These are phyloP conservation scores for Gymnocheta viridis DNA, from an alignment of 2,888 invertebrate genomes.

Conservation along the genomic window DNA sequence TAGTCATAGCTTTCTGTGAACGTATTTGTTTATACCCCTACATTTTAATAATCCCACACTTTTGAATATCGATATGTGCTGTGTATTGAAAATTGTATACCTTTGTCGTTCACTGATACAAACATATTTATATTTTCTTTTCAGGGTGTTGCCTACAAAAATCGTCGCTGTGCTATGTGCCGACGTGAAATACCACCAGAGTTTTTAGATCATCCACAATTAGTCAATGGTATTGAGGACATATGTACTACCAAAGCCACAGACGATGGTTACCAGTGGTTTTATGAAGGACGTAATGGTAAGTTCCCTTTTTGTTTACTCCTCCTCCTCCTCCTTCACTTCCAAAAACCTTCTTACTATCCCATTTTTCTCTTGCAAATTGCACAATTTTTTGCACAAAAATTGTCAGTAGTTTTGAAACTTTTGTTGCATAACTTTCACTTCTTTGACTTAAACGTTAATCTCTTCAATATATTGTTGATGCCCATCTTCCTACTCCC, in stretches of 20 bases:
- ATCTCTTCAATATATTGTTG: constrained; percentile 44
- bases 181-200: constrained; percentile 94
- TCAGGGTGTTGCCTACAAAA: constrained; percentile 92
- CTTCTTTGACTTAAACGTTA: background rate
- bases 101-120: too few species aligned
- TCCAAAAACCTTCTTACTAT: too few species aligned
- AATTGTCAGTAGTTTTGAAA: constrained; percentile 19
- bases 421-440: constrained; percentile 16
- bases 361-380: background rate
- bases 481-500: constrained; percentile 64
- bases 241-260: constrained; percentile 82
- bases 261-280: constrained; percentile 94
- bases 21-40: too few species aligned
- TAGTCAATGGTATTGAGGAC: constrained; percentile 85
- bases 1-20: too few species aligned
- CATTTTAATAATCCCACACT: too few species aligned
- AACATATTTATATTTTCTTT: constrained; percentile 32
- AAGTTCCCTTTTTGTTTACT: constrained; percentile 77
- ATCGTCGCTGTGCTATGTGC: constrained; percentile 95
- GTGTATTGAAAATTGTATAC: too few species aligned
- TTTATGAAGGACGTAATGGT: constrained; percentile 97
- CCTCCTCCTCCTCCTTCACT: background rate
- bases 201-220: constrained; percentile 92
- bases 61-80: too few species aligned
- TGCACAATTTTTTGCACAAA: constrained; percentile 4